Evolutionary conservation across 2,888 invertebrate species (phyloP), one percentile per base, ranked within the genome.

Genomic region (Cephus rjabovi): DNA sequence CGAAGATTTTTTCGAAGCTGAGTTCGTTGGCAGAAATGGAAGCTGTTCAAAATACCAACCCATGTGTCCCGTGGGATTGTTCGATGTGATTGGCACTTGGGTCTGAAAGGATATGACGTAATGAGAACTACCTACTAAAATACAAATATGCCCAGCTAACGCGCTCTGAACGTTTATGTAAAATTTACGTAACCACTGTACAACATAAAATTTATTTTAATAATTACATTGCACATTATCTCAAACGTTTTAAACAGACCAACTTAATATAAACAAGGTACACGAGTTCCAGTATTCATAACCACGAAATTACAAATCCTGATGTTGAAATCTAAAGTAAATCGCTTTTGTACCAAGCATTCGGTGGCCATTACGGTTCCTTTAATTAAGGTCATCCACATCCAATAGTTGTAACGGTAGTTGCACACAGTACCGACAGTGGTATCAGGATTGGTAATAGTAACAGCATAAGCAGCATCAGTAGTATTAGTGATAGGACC

Each of bases 1-100:
- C 31, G 92, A 93, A 78, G 92, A 90, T 79, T 93, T 93, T 85
- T 93, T 93, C 84, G 93, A 94, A 85, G 95, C 95, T 12, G 94
- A 95, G 88, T 92, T 92, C 80, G 88, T 90, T 79, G 94, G 94
- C 31, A 85, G 92, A 75, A 92, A 92, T 76, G 89, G 92, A 1
- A 88, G 92, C 76, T 95, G 95, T 86, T 87, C 88, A 73, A 87
- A 92, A 80, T 95, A 94, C 87, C 83, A 87, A 23, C 86, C 92
- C 73, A 82, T 86, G 6, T 95, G 95, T 86, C 92, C 93, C 30
- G 86, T 90, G 40, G 94, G 93, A 86, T 93, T 95, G 75, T 89
- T 95, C 78, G 93, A 94, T 87, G 90, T 93, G 83, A 93, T 95
- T 85, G 93, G 94, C 79, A 86, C 92, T 71, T 71, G 31, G 33